phyloP scores from a whole-genome alignment of 2,113 vertebrate genomes.

The Echinops telfairi region DNA sequence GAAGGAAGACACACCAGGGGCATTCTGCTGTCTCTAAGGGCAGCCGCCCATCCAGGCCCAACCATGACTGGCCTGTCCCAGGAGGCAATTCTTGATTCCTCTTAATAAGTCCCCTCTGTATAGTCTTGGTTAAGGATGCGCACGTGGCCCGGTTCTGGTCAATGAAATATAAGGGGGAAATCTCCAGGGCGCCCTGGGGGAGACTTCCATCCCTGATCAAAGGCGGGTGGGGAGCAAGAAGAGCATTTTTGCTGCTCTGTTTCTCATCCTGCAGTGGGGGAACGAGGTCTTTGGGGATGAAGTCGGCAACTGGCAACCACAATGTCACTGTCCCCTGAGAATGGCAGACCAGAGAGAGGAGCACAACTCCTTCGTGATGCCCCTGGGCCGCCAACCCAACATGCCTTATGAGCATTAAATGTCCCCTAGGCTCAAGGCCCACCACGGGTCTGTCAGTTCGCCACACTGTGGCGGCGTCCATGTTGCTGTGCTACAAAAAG shows the following conservation, averaged over 20 bases:
- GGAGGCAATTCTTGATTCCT: not conserved
- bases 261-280: not conserved
- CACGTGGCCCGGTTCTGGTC: not conserved
- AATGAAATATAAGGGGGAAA: not conserved
- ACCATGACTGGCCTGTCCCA: not conserved
- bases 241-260: accelerated
- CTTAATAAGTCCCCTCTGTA: not conserved
- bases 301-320: not conserved
- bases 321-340: not conserved
- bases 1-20: not conserved
- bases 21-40: not conserved
- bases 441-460: too few relatives aligned
- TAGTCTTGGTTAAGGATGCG: not conserved
- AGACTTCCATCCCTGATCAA: not conserved
- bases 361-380: accelerated
- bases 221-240: not conserved
- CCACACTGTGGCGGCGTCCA: too few relatives aligned
- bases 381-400: not conserved
- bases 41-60: not conserved
- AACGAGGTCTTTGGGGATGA: not conserved
- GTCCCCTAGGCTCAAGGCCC: not conserved
- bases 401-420: not conserved
- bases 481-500: too few relatives aligned
- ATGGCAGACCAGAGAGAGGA: not conserved
- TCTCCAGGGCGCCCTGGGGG: not conserved